Conservation (phyloP, 37 sponge, comb jelly and placozoan genomes). For the Geodia barretti region DNA sequence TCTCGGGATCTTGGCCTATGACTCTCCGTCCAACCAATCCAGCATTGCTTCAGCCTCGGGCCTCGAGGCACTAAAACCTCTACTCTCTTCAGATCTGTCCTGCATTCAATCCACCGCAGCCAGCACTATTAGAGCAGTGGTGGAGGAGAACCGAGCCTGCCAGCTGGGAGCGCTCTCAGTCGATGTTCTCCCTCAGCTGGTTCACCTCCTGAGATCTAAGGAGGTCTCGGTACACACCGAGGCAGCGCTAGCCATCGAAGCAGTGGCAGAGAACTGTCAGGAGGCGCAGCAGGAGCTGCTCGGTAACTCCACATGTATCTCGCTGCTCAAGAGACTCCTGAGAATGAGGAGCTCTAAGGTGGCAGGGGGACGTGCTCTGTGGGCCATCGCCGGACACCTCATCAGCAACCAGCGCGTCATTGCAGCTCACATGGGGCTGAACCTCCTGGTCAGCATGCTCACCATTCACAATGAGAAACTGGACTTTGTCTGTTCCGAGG, state of each 20-base stretch:
- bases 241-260: constrained; percentile 80
- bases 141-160: constrained; percentile 42
- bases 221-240: constrained; percentile 46
- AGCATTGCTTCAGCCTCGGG: constrained; percentile 16
- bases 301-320: constrained; percentile 32
- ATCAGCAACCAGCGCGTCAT: constrained; percentile 66
- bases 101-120: constrained; percentile 54
- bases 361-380: constrained; percentile 74
- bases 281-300: constrained; percentile 53
- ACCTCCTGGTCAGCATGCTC: constrained; percentile 73
- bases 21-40: constrained; percentile 39
- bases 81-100: constrained; percentile 24
- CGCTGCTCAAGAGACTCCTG: constrained; percentile 63
- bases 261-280: constrained; percentile 50
- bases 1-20: constrained; percentile 54
- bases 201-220: constrained; percentile 53
- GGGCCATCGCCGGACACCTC: constrained; percentile 78
- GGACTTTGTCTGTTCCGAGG: constrained; percentile 78
- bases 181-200: constrained; percentile 34
- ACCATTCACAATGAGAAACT: constrained; percentile 56
- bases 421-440: constrained; percentile 78
- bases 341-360: constrained; percentile 73
- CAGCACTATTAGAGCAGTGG: constrained; percentile 22
- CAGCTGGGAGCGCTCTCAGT: constrained; percentile 52
- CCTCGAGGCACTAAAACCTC: constrained; percentile 23